Evolutionary conservation across 2,797 vertebrate genomes (phyloP).

Genomic region (Falco rusticolus): DNA sequence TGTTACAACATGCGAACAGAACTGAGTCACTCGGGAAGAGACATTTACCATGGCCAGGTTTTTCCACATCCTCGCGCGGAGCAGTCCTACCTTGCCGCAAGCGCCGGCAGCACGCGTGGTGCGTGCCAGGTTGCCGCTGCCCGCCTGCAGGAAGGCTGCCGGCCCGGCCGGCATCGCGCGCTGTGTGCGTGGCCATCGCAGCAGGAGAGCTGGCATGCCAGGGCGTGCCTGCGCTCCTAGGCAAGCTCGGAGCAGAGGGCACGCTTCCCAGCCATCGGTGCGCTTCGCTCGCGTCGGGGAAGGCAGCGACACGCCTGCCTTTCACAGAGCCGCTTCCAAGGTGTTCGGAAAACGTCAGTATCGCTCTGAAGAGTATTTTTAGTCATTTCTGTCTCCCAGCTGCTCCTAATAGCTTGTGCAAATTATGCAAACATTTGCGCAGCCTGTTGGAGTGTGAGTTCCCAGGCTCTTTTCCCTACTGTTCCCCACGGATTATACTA

Average conservation of each 20-base stretch:
- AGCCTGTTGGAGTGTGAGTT: neutral
- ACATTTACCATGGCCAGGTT: neutral
- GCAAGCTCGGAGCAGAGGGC: constrained; percentile 59
- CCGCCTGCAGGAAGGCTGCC: neutral
- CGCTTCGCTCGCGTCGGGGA: neutral
- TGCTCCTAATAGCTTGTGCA: constrained; percentile 13
- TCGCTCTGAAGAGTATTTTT: constrained; percentile 31
- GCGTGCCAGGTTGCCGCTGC: neutral
- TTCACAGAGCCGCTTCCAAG: neutral
- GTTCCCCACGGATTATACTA: neutral
- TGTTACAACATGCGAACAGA: constrained; percentile 40
- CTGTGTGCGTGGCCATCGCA: constrained; percentile 62
- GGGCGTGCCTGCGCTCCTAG: constrained; percentile 75
- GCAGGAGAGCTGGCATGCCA: constrained; percentile 70
- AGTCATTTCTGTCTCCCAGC: constrained; percentile 32
- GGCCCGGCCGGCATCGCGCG: neutral
- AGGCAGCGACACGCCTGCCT: constrained; percentile 45
- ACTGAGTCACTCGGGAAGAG: constrained; percentile 58
- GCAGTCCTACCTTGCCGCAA: neutral
- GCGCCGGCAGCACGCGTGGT: rapidly evolving
- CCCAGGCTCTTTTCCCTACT: neutral
- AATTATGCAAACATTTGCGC: constrained; percentile 6
- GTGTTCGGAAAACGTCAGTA: neutral
- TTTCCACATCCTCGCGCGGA: neutral
- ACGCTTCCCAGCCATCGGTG: constrained; percentile 49